Evolutionary conservation across 1,140 invertebrate genomes (phyloP).

Genomic region (Pogonomyrmex barbatus): DNA sequence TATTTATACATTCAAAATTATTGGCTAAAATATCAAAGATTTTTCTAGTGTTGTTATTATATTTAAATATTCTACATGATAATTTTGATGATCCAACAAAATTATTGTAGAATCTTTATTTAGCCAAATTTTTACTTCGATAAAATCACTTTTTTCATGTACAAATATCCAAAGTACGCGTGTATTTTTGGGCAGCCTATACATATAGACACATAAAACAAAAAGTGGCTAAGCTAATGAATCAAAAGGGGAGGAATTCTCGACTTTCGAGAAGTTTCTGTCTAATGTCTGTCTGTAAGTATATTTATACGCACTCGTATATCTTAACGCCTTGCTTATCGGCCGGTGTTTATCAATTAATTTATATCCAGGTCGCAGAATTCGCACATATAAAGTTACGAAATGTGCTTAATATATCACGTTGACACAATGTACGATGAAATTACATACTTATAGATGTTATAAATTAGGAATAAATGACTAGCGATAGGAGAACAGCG

Average conservation of each 20-base stretch:
- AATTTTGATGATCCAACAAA: too few species aligned
- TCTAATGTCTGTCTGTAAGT: constrained; percentile 33
- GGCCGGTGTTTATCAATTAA: constrained; percentile 29
- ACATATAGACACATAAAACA: constrained; percentile 41
- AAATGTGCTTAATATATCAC: constrained; percentile 23
- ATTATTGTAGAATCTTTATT: too few species aligned
- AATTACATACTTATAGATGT: constrained; percentile 18
- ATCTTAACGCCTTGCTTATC: constrained; percentile 59
- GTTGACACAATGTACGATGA: not conserved
- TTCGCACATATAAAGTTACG: constrained; percentile 34
- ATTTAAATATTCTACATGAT: too few species aligned
- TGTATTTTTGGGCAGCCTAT: constrained; percentile 24
- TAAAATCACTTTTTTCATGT: too few species aligned
- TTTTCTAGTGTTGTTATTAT: too few species aligned
- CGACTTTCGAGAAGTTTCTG: constrained; percentile 18
- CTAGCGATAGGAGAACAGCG: not conserved
- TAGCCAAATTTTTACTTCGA: too few species aligned
- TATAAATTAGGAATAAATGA: constrained; percentile 15
- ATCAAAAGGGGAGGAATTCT: constrained; percentile 48
- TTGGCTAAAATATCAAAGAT: too few species aligned
- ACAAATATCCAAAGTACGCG: constrained; percentile 8
- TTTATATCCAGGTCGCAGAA: constrained; percentile 36
- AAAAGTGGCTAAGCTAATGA: constrained; percentile 53
- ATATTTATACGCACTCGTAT: not conserved
- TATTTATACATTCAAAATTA: too few species aligned